Evolutionary conservation across 1,140 invertebrate species (phyloP).

Genomic region (Apis cerana): DNA sequence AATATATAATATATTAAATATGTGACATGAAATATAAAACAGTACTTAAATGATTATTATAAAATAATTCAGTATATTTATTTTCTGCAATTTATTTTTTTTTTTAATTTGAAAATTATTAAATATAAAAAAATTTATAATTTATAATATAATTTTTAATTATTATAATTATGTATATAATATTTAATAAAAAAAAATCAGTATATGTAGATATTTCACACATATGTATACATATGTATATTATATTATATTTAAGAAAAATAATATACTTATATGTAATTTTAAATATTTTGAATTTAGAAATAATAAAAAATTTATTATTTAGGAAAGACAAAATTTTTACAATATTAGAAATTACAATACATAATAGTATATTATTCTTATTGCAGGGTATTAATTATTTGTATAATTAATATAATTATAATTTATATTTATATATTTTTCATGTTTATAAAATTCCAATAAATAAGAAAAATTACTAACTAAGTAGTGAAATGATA

Average conservation of each 20-base stretch:
- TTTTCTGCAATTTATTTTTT: conserved; percentile 2
- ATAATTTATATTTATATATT: conserved; percentile 19
- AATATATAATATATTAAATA: conserved; percentile 6
- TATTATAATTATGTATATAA: background rate
- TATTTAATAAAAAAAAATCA: background rate
- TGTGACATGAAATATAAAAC: background rate
- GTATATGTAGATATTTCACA: background rate
- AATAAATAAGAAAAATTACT: background rate
- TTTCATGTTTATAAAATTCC: conserved; percentile 3
- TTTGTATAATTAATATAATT: conserved; percentile 1
- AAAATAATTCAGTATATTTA: background rate
- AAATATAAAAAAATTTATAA: background rate
- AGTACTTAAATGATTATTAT: conserved; percentile 25
- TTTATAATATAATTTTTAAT: background rate
- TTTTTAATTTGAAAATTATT: background rate
- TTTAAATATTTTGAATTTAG: conserved; percentile 10
- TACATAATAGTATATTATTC: background rate
- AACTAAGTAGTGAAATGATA: background rate
- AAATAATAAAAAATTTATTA: conserved; percentile 14
- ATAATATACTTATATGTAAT: conserved; percentile 1
- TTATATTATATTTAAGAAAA: conserved; percentile 23
- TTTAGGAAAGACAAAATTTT: conserved; percentile 18
- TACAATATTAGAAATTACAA: background rate
- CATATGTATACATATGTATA: too few species aligned
- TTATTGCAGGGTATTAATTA: background rate